phyloP scores from a whole-genome alignment of 2,113 vertebrate species.

The Jacana jacana region DNA sequence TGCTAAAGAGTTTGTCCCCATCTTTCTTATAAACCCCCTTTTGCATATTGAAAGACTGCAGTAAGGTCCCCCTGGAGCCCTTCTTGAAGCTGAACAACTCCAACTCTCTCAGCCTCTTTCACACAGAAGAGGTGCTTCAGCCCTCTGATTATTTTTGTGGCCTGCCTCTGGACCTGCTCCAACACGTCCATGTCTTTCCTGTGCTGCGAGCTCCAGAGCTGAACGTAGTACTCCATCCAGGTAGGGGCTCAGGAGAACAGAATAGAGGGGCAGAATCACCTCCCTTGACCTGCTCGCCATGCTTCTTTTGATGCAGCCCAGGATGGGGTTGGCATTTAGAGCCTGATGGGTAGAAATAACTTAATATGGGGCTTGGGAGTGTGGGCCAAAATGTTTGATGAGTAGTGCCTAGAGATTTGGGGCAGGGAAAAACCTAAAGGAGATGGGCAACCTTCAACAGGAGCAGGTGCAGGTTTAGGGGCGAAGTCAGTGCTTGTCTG shows the following conservation, averaged over 20 bases:
- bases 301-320: background rate
- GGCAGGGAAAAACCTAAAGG: background rate
- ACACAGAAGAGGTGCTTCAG: background rate
- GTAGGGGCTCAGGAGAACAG: background rate
- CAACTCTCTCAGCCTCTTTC: background rate
- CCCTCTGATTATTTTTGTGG: background rate
- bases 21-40: background rate
- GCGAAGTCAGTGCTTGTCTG: background rate
- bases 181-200: background rate
- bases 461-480: rapidly evolving
- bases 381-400: background rate
- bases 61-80: background rate
- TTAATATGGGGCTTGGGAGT: background rate
- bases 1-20: background rate
- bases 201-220: background rate
- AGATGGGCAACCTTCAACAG: background rate
- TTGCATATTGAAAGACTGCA: background rate
- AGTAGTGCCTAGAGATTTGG: background rate
- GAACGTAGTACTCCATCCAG: background rate
- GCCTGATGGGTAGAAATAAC: background rate
- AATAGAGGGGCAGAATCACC: background rate
- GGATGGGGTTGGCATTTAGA: background rate
- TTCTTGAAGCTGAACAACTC: background rate
- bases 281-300: background rate
- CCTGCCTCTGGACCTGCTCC: background rate